Conservation (phyloP, 2,113 vertebrate genomes). For the Mellivora capensis region DNA sequence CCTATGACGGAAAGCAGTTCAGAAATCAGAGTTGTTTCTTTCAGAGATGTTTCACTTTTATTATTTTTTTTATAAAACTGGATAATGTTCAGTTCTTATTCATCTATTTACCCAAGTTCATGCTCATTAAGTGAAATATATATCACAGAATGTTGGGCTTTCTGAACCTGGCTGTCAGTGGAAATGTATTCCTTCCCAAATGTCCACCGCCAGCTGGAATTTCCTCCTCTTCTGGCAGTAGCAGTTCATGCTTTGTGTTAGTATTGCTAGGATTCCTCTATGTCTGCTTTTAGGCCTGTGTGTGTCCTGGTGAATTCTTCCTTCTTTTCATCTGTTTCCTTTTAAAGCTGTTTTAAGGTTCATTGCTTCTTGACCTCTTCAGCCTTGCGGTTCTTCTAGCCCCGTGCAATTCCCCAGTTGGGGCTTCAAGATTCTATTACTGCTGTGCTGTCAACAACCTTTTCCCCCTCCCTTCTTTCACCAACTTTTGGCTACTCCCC, state of each 20-base stretch:
- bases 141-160: too few relatives aligned
- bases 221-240: neutral
- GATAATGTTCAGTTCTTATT: neutral
- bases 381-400: neutral
- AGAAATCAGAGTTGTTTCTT: neutral
- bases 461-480: neutral
- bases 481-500: slow-evolving; percentile 37
- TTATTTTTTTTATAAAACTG: neutral
- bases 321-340: slow-evolving; percentile 36
- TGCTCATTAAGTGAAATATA: neutral
- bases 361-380: slow-evolving; percentile 48
- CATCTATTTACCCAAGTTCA: neutral
- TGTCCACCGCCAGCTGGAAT: neutral
- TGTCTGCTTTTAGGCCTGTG: neutral
- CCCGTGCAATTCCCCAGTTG: slow-evolving; percentile 2
- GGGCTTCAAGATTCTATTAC: slow-evolving; percentile 28
- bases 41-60: neutral
- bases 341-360: slow-evolving; percentile 62
- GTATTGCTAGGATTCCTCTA: neutral
- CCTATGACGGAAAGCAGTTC: too few relatives aligned
- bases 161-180: neutral
- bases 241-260: neutral
- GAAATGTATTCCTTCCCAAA: neutral
- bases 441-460: slow-evolving; percentile 17
- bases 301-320: slow-evolving; percentile 27